Percentiles rank a stretch among this genome's conserved stretches.
Evolutionary conservation across 2,888 invertebrate genomes (phyloP).

Genomic region (Machimus rusticus): DNA sequence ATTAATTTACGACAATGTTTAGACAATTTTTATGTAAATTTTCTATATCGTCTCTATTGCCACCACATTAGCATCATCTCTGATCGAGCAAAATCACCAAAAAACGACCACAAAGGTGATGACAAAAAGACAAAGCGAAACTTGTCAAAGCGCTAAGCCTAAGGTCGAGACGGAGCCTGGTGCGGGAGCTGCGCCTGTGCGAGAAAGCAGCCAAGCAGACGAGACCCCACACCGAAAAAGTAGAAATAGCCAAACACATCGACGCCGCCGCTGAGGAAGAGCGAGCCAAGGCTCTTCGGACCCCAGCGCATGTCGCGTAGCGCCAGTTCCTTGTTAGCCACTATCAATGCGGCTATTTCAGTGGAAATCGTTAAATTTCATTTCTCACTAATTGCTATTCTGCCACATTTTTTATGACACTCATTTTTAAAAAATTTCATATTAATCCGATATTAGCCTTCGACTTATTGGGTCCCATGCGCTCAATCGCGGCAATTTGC

Average conservation of each 20-base stretch:
- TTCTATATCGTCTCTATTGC: conserved; percentile 24
- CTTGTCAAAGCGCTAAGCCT: conserved; percentile 27
- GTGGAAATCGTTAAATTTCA: conserved; percentile 9
- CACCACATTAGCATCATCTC: conserved; percentile 25
- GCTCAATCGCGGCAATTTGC: neutral
- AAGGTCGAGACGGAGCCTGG: conserved; percentile 22
- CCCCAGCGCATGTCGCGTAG: neutral
- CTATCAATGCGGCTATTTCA: neutral
- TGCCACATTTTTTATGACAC: neutral
- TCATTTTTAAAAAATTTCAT: neutral
- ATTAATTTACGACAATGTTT: conserved; percentile 38
- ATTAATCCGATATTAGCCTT: conserved; percentile 24
- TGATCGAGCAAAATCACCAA: neutral
- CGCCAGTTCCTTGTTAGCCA: conserved; percentile 21
- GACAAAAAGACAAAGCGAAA: conserved; percentile 36
- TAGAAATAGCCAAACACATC: neutral
- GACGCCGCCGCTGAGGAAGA: conserved; percentile 12
- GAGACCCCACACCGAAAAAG: neutral
- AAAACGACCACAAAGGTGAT: conserved; percentile 18
- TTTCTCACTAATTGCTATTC: conserved; percentile 28
- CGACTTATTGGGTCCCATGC: neutral
- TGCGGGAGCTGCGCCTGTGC: neutral
- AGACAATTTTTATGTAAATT: conserved; percentile 41
- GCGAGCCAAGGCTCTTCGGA: neutral
- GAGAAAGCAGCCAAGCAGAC: neutral